Evolutionary conservation across 2,888 invertebrate species (phyloP), one percentile per base, ranked within the genome.

Genomic region (Meta bourneti): DNA sequence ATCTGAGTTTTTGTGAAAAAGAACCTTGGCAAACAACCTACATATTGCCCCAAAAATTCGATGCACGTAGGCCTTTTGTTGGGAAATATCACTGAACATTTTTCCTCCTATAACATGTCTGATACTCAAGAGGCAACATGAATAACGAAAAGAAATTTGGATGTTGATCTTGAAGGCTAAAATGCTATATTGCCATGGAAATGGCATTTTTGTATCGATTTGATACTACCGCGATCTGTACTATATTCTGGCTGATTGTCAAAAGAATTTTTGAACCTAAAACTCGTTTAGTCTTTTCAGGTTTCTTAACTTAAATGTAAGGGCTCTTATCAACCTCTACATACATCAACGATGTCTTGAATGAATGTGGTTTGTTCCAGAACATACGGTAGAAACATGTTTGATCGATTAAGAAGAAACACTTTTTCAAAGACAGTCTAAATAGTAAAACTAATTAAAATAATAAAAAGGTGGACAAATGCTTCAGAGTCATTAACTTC

Each of bases 21-120:
- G 74, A 75, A 84, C 74, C 74, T 84, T 84, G 84, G 84, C 84
- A 84, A 83, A 54, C 20, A 20, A 75, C 84, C 34, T 34, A 19
- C 34, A 79, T 34, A 61, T 11, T 54, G 54, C 34, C 79, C 20
- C 51, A 54, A 79, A 69, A 61, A 79, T 79, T 79, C 79, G 13
- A 79, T 34, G 61, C 79, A 79, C 79, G 79, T 61, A 9, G 19
- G 7, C 16, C 61, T 61, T 34, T 79, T 79, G 61, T 61, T 61
- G 61, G 61, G 61, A 61, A 61, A 61, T 11, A 61, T 5, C 61
- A 6, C 8, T 61, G 16, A 11, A 61, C 8, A 61, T 5, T 61
- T 61, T 61, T 61, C 61, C 61, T 9, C 4, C 34, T 34, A 34
- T 34, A 34, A 34, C 34, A 34, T 34, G 61, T 61, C 61, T 61